These are phyloP conservation scores for Rhinogobius similis DNA, from an alignment of 2,113 vertebrate genomes.

Conservation along the genomic window DNA sequence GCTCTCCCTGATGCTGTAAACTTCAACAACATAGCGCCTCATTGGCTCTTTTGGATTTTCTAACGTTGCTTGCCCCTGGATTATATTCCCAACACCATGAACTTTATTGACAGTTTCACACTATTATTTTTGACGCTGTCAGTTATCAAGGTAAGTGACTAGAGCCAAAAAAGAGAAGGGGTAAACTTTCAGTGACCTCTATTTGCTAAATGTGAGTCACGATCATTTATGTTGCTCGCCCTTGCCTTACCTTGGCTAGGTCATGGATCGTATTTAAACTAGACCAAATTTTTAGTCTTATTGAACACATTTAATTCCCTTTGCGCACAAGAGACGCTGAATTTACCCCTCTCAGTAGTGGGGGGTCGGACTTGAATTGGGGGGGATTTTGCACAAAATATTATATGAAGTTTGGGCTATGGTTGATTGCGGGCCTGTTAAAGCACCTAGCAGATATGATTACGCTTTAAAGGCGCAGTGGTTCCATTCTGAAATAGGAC, in stretches of 20 bases:
- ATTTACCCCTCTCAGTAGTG: constrained; percentile 9
- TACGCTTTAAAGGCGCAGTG: constrained; percentile 78
- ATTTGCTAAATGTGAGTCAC: constrained; percentile 29
- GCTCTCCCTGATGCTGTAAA: constrained; percentile 54
- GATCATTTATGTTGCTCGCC: constrained; percentile 68
- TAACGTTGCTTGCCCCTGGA: constrained; percentile 61
- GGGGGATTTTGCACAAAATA: constrained; percentile 29
- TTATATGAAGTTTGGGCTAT: constrained; percentile 54
- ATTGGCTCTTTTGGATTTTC: constrained; percentile 71
- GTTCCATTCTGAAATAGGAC: constrained; percentile 62
- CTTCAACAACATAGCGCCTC: constrained; percentile 60
- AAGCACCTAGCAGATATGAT: constrained; percentile 72
- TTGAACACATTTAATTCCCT: constrained; percentile 46
- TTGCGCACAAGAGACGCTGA: constrained; percentile 52
- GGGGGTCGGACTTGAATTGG: constrained; percentile 17
- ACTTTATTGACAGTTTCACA: constrained; percentile 83
- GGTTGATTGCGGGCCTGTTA: constrained; percentile 60
- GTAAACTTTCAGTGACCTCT: constrained; percentile 20
- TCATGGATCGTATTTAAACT: constrained; percentile 70
- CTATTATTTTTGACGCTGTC: constrained; percentile 83
- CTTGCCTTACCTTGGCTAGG: constrained; percentile 74
- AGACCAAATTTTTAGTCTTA: constrained; percentile 39
- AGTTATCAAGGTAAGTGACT: constrained; percentile 81
- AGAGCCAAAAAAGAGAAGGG: constrained; percentile 12
- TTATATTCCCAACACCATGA: constrained; percentile 81